Evolutionary conservation across 2,888 invertebrate species (phyloP).

Genomic region (Torymus texanus): DNA sequence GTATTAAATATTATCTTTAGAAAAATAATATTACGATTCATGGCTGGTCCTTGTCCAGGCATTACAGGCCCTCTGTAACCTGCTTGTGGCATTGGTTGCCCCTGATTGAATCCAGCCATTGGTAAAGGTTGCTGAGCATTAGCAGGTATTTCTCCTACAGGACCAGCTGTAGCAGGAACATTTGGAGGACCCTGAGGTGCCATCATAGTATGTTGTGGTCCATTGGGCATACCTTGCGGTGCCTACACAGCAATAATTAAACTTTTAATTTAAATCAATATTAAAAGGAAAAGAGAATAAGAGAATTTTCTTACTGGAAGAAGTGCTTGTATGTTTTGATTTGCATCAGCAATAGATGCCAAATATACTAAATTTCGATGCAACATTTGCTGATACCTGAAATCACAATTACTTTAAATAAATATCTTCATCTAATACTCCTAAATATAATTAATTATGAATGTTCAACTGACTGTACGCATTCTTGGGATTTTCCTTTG

Average conservation of each 20-base stretch:
- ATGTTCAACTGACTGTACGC: constrained; percentile 83
- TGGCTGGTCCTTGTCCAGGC: constrained; percentile 77
- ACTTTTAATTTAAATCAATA: constrained; percentile 53
- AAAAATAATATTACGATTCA: constrained; percentile 66
- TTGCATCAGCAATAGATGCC: constrained; percentile 97
- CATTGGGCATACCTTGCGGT: constrained; percentile 77
- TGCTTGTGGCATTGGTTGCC: constrained; percentile 73
- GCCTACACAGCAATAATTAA: constrained; percentile 72
- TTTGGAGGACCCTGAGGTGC: constrained; percentile 73
- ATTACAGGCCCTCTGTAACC: constrained; percentile 79
- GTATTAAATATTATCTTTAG: constrained; percentile 63
- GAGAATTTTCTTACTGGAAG: constrained; percentile 83
- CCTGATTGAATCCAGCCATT: constrained; percentile 72
- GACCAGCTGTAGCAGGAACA: constrained; percentile 70
- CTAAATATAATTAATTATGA: background rate
- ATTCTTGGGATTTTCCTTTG: constrained; percentile 95
- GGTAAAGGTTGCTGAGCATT: constrained; percentile 72
- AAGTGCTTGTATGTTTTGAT: constrained; percentile 92
- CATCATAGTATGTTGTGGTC: constrained; percentile 74
- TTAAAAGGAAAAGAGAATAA: background rate
- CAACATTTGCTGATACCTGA: constrained; percentile 89
- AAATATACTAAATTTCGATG: constrained; percentile 97
- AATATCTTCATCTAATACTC: background rate
- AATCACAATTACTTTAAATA: constrained; percentile 16
- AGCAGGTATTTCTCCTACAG: constrained; percentile 72